Conservation (phyloP, 2,888 invertebrate genomes). For the Tridacna gigas region DNA sequence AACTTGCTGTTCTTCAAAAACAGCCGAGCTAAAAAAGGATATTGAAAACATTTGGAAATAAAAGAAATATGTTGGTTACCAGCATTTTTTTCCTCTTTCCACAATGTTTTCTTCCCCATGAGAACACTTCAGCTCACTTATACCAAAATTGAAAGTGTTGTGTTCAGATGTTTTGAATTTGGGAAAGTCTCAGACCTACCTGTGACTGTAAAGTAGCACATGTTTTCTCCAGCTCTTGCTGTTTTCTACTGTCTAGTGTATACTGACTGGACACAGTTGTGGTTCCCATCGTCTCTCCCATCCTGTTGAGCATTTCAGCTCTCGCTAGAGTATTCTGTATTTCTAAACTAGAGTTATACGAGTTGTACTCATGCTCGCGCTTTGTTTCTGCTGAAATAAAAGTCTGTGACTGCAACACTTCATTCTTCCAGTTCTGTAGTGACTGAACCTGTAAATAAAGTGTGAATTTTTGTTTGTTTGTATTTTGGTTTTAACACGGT, state of each 20-base stretch:
- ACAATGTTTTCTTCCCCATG: no score
- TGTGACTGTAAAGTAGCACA: slow-evolving; percentile 81
- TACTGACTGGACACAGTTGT: slow-evolving; percentile 40
- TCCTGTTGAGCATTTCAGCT: slow-evolving; percentile 64
- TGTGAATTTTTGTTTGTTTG: no score
- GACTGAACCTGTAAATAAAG: slow-evolving; percentile 73
- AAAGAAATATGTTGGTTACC: no score
- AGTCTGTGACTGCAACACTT: slow-evolving; percentile 71
- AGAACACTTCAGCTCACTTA: no score
- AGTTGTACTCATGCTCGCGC: slow-evolving; percentile 68
- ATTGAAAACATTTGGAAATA: no score
- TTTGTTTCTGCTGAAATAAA: slow-evolving; percentile 65
- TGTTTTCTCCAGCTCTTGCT: slow-evolving; percentile 76
- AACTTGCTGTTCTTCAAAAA: no score
- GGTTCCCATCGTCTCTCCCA: slow-evolving; percentile 42
- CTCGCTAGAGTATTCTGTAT: slow-evolving; percentile 72
- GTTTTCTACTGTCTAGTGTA: slow-evolving; percentile 68
- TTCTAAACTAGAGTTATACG: slow-evolving; percentile 71
- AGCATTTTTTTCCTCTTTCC: no score
- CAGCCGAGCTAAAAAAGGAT: no score
- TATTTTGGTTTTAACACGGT: no score
- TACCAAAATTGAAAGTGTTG: no score
- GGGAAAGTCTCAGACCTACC: slow-evolving; percentile 57
- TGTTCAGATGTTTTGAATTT: no score
- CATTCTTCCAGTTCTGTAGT: slow-evolving; percentile 77